A percentile compares a stretch with the other conserved stretches of the same genome.
Conservation (phyloP, 1,140 invertebrate genomes). For the Ceratina australensis region DNA sequence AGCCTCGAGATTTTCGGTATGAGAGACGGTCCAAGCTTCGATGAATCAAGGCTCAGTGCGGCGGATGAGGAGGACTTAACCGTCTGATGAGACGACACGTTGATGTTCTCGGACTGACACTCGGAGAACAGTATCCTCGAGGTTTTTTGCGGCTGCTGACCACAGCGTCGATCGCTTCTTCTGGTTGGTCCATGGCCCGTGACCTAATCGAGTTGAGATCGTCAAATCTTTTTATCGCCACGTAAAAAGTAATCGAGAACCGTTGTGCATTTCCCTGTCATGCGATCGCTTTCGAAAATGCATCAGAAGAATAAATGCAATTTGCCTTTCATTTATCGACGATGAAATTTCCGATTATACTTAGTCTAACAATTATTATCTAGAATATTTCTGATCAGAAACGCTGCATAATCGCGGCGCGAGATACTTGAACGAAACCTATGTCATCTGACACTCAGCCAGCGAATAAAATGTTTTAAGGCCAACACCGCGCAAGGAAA, state of each 20-base stretch:
- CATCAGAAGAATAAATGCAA: neutral
- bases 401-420: neutral
- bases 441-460: neutral
- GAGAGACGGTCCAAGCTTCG: constrained; percentile 79
- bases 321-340: neutral
- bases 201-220: constrained; percentile 43
- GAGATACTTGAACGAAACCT: neutral
- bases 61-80: constrained; percentile 56
- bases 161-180: constrained; percentile 63
- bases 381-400: neutral
- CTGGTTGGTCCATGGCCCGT: constrained; percentile 51
- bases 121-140: constrained; percentile 71
- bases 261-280: neutral
- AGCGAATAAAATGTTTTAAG: neutral
- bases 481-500: neutral
- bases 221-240: constrained; percentile 9
- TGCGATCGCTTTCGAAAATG: neutral
- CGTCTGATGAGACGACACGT: constrained; percentile 45
- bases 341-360: neutral
- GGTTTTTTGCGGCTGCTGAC: constrained; percentile 65
- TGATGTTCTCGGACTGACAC: constrained; percentile 55
- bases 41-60: constrained; percentile 51
- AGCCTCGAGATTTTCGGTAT: constrained; percentile 84
- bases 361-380: too few species aligned
- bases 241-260: neutral